Evolutionary conservation across 1,140 invertebrate genomes (phyloP).

Genomic region (Piezodorus guildinii): DNA sequence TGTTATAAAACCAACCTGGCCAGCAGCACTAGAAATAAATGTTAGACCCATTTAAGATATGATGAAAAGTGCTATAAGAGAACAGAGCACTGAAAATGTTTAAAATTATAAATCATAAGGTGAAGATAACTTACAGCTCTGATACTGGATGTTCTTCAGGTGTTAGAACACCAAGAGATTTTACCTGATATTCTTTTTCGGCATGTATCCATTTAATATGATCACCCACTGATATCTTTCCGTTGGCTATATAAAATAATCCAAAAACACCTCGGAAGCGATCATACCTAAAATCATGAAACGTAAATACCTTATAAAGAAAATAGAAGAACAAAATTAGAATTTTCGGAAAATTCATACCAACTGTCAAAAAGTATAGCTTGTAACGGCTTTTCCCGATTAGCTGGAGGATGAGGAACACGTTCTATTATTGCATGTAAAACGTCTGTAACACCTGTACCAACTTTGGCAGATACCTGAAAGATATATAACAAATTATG

Average conservation of each 20-base stretch:
- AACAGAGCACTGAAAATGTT: background rate
- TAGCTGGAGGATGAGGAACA: constrained; percentile 61
- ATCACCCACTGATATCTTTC: constrained; percentile 50
- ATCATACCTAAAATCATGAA: constrained; percentile 62
- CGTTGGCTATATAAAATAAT: constrained; percentile 67
- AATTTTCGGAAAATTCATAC: constrained; percentile 39
- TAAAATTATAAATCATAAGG: background rate
- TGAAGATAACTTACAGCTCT: constrained; percentile 47
- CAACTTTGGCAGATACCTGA: constrained; percentile 80
- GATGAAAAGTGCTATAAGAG: background rate
- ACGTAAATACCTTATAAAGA: background rate
- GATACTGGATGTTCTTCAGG: constrained; percentile 60
- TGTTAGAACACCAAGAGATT: constrained; percentile 64
- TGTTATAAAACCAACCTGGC: constrained; percentile 69
- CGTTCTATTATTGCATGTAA: constrained; percentile 62
- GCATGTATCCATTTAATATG: constrained; percentile 45
- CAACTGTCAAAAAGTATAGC: constrained; percentile 89
- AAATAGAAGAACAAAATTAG: background rate
- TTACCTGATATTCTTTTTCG: constrained; percentile 61
- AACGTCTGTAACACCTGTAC: constrained; percentile 64
- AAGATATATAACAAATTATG: background rate
- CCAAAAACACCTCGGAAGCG: constrained; percentile 73
- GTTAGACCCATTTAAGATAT: no score
- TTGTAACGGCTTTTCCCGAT: constrained; percentile 49
- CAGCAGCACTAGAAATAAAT: constrained; percentile 46